Percentiles rank a stretch among this genome's conserved stretches.
These are phyloP conservation scores for Yoshiicerus persimilis DNA, from an alignment of 1,140 invertebrate genomes.

Conservation along the genomic window DNA sequence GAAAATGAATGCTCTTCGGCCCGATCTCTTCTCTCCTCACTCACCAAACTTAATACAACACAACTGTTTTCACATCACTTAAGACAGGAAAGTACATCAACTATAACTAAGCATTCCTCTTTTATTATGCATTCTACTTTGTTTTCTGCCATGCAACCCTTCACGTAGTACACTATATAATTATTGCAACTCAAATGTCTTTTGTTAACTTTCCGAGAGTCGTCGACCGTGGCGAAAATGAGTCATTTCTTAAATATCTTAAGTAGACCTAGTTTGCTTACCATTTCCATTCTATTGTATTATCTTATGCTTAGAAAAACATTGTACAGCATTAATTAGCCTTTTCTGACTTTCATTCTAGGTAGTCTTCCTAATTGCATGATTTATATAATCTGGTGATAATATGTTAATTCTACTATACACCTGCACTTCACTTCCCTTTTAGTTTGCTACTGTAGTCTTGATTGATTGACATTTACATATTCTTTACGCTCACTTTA, in stretches of 20 bases:
- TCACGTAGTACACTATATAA: too few species aligned
- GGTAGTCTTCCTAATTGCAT: background rate
- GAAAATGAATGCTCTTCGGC: slow-evolving; percentile 16
- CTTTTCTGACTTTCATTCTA: background rate
- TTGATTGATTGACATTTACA: background rate
- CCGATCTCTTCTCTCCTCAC: background rate
- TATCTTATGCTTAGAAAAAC: too few species aligned
- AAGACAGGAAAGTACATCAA: slow-evolving; percentile 4
- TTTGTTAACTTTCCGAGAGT: background rate
- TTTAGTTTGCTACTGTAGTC: background rate
- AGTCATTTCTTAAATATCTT: background rate
- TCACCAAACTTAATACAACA: background rate
- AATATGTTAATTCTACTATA: background rate
- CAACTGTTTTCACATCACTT: background rate
- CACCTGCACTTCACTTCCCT: background rate
- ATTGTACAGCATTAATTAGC: background rate
- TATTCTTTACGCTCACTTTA: background rate
- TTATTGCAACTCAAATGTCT: background rate
- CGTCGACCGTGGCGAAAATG: background rate
- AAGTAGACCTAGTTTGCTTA: background rate
- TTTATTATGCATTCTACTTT: slow-evolving; percentile 17
- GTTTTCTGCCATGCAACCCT: too few species aligned
- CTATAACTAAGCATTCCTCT: background rate
- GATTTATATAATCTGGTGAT: background rate
- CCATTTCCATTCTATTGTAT: background rate